Conservation (phyloP, 2,797 vertebrate species). For the Galago senegalensis region DNA sequence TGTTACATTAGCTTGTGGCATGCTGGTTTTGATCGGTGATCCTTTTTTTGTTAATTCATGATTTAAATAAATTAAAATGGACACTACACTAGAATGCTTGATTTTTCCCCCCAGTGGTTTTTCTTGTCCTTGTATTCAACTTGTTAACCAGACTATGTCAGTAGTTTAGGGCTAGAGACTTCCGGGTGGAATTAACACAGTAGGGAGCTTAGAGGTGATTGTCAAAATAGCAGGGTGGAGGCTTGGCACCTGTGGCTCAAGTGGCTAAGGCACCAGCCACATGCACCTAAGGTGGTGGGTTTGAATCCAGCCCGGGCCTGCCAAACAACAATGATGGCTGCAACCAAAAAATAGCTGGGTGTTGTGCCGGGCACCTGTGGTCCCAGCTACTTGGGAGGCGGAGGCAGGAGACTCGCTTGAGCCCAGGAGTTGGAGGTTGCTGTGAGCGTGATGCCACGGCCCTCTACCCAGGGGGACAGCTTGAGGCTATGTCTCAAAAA, state of each 20-base stretch:
- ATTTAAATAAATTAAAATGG: slow-evolving; percentile 65
- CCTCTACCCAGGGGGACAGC: too few species aligned
- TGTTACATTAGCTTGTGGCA: neutral
- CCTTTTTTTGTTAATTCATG: neutral
- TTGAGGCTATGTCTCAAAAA: too few species aligned
- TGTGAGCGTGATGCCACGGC: too few species aligned
- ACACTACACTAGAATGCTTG: slow-evolving; percentile 48
- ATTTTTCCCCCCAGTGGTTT: neutral
- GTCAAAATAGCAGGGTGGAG: slow-evolving; percentile 46
- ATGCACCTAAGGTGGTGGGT: too few species aligned
- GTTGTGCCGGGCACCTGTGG: too few species aligned
- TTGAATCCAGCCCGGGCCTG: too few species aligned
- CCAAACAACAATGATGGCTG: too few species aligned
- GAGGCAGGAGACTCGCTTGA: too few species aligned
- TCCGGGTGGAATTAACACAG: slow-evolving; percentile 25
- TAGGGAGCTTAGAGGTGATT: neutral
- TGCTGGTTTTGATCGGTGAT: slow-evolving; percentile 33
- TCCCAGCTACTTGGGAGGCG: too few species aligned
- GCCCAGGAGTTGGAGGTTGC: too few species aligned
- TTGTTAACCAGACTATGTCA: slow-evolving; percentile 65
- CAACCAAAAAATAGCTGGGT: too few species aligned
- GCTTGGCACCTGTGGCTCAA: neutral
- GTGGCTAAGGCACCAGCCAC: too few species aligned
- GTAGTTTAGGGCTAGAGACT: slow-evolving; percentile 58
- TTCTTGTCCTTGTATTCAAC: slow-evolving; percentile 57